A percentile compares a stretch with the other conserved stretches of the same genome.
Conservation (phyloP, 2,797 vertebrate species). For the Mastacembelus armatus region DNA sequence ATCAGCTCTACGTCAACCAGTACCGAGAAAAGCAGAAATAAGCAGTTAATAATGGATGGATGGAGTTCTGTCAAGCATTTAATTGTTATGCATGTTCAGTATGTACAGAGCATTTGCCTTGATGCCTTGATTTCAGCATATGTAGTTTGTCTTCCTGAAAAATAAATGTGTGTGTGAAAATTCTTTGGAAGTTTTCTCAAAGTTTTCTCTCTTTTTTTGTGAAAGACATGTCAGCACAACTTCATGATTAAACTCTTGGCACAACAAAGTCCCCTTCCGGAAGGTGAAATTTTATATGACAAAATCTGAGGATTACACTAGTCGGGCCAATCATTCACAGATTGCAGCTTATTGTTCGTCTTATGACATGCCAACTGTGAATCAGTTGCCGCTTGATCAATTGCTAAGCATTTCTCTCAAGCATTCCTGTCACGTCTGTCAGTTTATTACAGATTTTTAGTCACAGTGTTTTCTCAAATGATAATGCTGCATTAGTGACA, state of each 20-base stretch:
- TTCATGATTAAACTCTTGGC: neutral
- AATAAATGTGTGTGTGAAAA: no score
- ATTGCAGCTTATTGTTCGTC: constrained; percentile 10
- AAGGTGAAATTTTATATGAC: neutral
- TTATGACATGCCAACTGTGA: constrained; percentile 13
- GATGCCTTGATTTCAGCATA: no score
- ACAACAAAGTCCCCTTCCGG: neutral
- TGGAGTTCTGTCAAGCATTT: no score
- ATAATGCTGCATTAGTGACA: neutral
- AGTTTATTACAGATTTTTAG: constrained; percentile 15
- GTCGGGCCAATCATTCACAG: neutral
- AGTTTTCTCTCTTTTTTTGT: no score
- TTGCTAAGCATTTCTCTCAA: neutral
- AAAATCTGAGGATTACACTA: neutral
- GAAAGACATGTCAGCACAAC: no score
- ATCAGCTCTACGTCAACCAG: no score
- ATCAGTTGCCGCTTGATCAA: constrained; percentile 1
- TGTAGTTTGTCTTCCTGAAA: no score
- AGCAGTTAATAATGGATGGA: no score
- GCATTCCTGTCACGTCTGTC: neutral
- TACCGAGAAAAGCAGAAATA: no score
- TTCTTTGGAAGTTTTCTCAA: no score
- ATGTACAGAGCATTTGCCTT: no score
- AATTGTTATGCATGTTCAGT: no score
- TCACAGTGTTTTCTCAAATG: constrained; percentile 38